Conservation (phyloP, 2,888 invertebrate genomes). For the Choristoneura rosaceana region DNA sequence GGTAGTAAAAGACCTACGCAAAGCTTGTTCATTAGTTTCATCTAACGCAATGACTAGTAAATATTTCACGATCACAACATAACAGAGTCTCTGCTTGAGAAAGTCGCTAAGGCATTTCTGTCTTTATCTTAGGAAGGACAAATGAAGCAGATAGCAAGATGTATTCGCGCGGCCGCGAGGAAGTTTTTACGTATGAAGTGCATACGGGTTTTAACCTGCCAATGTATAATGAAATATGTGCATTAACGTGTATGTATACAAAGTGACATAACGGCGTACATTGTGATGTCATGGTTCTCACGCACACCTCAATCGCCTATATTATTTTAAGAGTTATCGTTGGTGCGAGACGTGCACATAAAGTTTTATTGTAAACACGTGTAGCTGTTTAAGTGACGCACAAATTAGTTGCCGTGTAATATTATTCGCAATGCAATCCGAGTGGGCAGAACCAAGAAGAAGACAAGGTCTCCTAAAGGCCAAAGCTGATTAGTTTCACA, state of each 20-base stretch:
- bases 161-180: background rate
- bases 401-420: conserved; percentile 50
- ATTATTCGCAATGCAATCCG: conserved; percentile 24
- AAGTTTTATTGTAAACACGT: conserved; percentile 81
- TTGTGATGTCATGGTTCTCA: conserved; percentile 56
- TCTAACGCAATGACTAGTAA: background rate
- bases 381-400: conserved; percentile 63
- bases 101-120: background rate
- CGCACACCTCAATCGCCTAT: conserved; percentile 74
- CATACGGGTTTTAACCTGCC: conserved; percentile 30
- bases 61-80: background rate
- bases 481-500: background rate
- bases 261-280: conserved; percentile 41
- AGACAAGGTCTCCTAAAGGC: background rate
- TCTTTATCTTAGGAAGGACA: background rate
- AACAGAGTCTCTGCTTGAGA: background rate
- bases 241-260: conserved; percentile 18
- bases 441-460: background rate
- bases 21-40: conserved; percentile 5
- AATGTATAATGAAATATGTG: conserved; percentile 14
- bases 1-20: background rate
- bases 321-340: conserved; percentile 75
- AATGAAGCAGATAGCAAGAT: background rate
- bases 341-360: conserved; percentile 74
- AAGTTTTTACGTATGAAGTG: background rate